Evolutionary conservation across 92 coral and sea anemone species (phyloP), one percentile per base, ranked within the genome.

Genomic region (Umimayanthus kanabou): DNA sequence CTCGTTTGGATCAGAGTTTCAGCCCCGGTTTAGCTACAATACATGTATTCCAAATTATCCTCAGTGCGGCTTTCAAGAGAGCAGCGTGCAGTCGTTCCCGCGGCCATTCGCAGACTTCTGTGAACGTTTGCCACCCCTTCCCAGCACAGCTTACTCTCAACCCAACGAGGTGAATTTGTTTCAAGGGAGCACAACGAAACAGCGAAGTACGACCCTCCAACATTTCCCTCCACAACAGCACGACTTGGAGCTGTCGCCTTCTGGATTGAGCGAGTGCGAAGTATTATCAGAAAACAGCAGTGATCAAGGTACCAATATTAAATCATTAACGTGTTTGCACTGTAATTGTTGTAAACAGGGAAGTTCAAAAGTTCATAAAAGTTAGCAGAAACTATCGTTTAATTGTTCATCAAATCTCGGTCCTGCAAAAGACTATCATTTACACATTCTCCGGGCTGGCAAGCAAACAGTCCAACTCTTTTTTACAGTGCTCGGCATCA

Each of bases 221-320:
- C 87, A 83, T 28, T 83, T 70, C 18, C 43, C 77, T 26, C 55
- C 39, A 6, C 87, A 83, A 23, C 87, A 69, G 42, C 77, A 83
- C 40, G 87, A 83, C 23, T 55, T 70, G 58, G 87, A 83, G 16
- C 78, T 83, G 15, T 83, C 87, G 79, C 87, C 87, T 14, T 83
- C 87, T 45, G 77, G 78, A 25, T 26, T 58, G 55, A 70, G 77
- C 65, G 87, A 83, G 55, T 45, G 77, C 29, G 87, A 83, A 33
- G 87, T 20, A 83, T 67, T 49, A n/a, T 83, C 87, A 22, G 87
- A 83, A 53, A 83, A 83, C 87, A 71, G 87, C 77, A 83, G 87
- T 37, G 87, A 83, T 70, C 87, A 83, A 83, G 87, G 87, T 83
- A 83, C 53, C 43, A 45, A 8, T 28, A 29, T n/a, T n/a, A n/a